These are phyloP conservation scores for Cryptosula pallasiana DNA, from an alignment of 2,888 invertebrate species.

Conservation along the genomic window DNA sequence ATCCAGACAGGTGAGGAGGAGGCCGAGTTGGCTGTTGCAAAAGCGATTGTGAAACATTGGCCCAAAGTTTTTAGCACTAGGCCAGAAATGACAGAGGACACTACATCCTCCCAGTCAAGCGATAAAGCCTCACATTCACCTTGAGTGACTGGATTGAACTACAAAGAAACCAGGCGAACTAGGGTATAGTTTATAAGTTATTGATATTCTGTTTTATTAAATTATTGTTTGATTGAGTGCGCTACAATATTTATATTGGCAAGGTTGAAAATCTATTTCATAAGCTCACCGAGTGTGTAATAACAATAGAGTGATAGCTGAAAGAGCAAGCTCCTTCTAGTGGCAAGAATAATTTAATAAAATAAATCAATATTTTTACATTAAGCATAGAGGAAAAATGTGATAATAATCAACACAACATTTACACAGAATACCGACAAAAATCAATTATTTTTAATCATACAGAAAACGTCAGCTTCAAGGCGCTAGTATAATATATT, in stretches of 20 bases:
- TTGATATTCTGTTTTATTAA: conserved; percentile 2
- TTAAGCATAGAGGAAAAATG: conserved; percentile 19
- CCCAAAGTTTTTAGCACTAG: too few relatives aligned
- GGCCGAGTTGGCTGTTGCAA: too few relatives aligned
- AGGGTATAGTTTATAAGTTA: too few relatives aligned
- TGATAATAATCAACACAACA: conserved; percentile 23
- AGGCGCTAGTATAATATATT: too few relatives aligned
- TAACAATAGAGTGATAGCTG: neutral
- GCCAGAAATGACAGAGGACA: too few relatives aligned
- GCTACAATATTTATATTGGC: neutral
- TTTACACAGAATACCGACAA: conserved; percentile 20
- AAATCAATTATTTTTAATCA: conserved; percentile 24
- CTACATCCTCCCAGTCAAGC: too few relatives aligned
- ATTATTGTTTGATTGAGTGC: conserved; percentile 20
- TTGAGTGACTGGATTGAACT: too few relatives aligned
- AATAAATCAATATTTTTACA: conserved; percentile 20
- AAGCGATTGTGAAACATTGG: too few relatives aligned
- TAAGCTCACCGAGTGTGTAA: neutral
- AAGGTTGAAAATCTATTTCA: neutral
- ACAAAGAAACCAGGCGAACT: too few relatives aligned
- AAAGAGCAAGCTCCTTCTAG: neutral
- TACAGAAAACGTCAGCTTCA: neutral
- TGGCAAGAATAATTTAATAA: conserved; percentile 19
- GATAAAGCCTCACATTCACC: too few relatives aligned
- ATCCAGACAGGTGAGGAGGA: too few relatives aligned